A percentile compares a stretch with the other conserved stretches of the same genome.
These are phyloP conservation scores for Crossaster papposus DNA, from an alignment of 53 echinoderm and acorn worm species.

Conservation along the genomic window DNA sequence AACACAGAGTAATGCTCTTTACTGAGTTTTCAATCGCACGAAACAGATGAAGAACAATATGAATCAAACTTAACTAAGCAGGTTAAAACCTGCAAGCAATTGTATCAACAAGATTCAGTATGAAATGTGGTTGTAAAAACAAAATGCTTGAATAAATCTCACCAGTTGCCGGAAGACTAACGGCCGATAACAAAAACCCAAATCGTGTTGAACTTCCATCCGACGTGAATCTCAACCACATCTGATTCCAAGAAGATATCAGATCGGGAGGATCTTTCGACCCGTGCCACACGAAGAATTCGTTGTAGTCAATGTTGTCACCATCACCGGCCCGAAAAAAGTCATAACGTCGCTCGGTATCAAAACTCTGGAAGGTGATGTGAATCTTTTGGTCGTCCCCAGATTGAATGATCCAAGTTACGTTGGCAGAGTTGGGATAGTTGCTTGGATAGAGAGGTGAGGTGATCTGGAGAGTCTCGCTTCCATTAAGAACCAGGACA, in stretches of 20 bases:
- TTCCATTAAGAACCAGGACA: not conserved
- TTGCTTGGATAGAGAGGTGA: not conserved
- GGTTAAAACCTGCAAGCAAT: too few species aligned
- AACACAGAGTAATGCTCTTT: not conserved
- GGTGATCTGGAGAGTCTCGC: not conserved
- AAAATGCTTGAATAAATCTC: too few species aligned
- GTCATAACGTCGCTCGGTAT: not conserved
- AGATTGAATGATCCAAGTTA: not conserved
- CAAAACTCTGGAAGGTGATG: not conserved
- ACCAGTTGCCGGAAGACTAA: too few species aligned
- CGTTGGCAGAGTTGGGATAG: not conserved
- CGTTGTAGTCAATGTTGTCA: not conserved
- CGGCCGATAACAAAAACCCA: too few species aligned
- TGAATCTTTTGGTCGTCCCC: not conserved
- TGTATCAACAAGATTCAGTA: too few species aligned
- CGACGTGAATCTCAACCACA: constrained; percentile 3
- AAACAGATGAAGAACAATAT: too few species aligned
- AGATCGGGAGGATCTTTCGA: not conserved
- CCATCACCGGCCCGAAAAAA: not conserved
- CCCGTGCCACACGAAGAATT: not conserved
- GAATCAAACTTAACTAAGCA: too few species aligned
- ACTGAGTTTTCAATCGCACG: too few species aligned
- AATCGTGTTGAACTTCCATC: not conserved
- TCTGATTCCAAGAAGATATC: not conserved
- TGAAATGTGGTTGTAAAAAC: too few species aligned